phyloP scores from a whole-genome alignment of 2,888 invertebrate genomes.

The Dicranocentrus wangi region DNA sequence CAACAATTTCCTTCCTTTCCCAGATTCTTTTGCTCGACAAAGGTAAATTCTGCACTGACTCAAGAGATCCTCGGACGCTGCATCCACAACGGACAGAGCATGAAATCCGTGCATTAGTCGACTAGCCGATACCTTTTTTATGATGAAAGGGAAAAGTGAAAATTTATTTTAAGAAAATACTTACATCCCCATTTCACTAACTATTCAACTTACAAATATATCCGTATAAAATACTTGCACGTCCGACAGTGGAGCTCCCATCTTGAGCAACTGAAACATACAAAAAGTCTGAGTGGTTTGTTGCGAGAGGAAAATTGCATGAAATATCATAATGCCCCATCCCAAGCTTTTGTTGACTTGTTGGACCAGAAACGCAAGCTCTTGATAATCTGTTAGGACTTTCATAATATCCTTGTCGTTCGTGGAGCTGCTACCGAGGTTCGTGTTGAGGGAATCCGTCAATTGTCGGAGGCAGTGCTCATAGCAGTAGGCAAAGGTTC shows the following conservation, averaged over 20 bases:
- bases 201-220: background rate
- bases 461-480: background rate
- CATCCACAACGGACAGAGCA: constrained; percentile 3
- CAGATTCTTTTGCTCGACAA: background rate
- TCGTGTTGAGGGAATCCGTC: background rate
- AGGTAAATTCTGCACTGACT: background rate
- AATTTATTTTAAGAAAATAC: background rate
- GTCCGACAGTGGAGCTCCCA: background rate
- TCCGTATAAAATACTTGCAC: background rate
- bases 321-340: background rate
- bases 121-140: background rate
- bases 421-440: too few relatives aligned
- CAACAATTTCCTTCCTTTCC: background rate
- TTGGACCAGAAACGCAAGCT: background rate
- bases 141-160: background rate
- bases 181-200: background rate
- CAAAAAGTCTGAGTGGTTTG: constrained; percentile 9
- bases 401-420: too few relatives aligned
- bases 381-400: background rate
- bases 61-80: background rate
- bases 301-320: background rate
- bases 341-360: background rate
- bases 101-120: background rate
- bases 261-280: background rate
- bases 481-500: background rate